Evolutionary conservation across 1,140 invertebrate species (phyloP), one percentile per base, ranked within the genome.

Genomic region (Protaetia brevitarsis): DNA sequence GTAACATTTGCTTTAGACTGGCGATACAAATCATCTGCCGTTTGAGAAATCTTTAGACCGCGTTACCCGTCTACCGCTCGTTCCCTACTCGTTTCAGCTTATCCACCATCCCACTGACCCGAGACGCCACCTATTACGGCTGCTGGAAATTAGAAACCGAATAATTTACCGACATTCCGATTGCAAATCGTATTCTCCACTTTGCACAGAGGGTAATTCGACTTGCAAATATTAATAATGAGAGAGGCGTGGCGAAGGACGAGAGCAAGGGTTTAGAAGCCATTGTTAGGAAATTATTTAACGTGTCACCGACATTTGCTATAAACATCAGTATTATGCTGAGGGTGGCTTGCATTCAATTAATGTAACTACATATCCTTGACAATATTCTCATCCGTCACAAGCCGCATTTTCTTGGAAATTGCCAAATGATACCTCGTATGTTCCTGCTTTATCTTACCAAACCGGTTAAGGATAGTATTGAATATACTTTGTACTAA

Each of bases 1-100:
- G 68, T 69, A 73, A 73, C 71, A 73, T 73, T 73, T 71, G 68
- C 71, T 68, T 63, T 68, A 65, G 68, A 73, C 67, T 68, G 57
- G 60, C 66, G 66, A 71, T 69, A 73, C 71, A 73, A 73, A 71
- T 71, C 71, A 71, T 51, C 41, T 23, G 19, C 69, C 71, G 63
- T 65, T 57, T 66, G 45, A 66, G 68, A 68, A 69, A 57, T 57
- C 51, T 65, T 65, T 23, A 7, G 16, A 19, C 16, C 41, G 19
- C 19, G 19, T 51, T n/a, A n/a, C 36, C 26, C 36, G 28, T 19
- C 41, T 56, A 34, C 60, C 37, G 13, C 41, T 51, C 41, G n/a
- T 51, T 23, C 10, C 21, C 41, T 16, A 7, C 41, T 51, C 41
- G 41, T 10, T 7, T 23, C 41, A 23, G 26, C 41, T 51, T 8